phyloP scores from a whole-genome alignment of 2,888 invertebrate species.

The Caenorhabditis sulstoni region DNA sequence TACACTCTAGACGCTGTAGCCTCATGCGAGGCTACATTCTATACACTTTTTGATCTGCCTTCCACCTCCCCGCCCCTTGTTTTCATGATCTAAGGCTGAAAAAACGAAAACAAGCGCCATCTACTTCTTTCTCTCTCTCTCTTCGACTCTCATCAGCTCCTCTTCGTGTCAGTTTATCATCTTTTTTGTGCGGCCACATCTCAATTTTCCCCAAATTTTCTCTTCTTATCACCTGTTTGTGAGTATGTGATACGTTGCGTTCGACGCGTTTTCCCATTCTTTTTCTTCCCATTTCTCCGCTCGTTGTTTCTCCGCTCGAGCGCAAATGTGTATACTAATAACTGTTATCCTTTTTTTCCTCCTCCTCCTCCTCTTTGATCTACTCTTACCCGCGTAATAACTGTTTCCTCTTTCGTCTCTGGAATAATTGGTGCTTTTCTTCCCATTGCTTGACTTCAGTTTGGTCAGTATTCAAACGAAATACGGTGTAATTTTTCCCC shows the following conservation, averaged over 20 bases:
- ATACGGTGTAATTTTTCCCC: constrained; percentile 19
- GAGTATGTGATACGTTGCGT: constrained; percentile 28
- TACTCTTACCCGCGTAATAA: not conserved
- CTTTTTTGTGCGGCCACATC: not conserved
- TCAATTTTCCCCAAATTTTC: not conserved
- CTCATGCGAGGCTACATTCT: no score
- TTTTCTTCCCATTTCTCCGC: not conserved
- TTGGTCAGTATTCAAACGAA: not conserved
- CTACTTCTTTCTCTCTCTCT: not conserved
- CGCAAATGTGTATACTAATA: no score
- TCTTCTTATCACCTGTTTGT: constrained; percentile 16
- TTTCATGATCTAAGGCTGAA: no score
- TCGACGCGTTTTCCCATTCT: constrained; percentile 16
- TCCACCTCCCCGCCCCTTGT: no score
- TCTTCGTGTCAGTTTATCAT: not conserved
- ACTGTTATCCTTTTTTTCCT: not conserved
- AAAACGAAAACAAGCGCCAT: no score
- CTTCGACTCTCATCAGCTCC: constrained; percentile 2
- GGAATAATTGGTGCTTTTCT: constrained; percentile 7
- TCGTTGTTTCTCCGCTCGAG: not conserved
- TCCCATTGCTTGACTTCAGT: constrained; percentile 1
- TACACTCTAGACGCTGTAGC: no score
- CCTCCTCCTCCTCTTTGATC: not conserved
- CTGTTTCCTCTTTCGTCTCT: not conserved
- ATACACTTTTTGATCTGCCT: no score